phyloP scores from a whole-genome alignment of 2,113 vertebrate species.

The Dunckerocampus dactyliophorus region DNA sequence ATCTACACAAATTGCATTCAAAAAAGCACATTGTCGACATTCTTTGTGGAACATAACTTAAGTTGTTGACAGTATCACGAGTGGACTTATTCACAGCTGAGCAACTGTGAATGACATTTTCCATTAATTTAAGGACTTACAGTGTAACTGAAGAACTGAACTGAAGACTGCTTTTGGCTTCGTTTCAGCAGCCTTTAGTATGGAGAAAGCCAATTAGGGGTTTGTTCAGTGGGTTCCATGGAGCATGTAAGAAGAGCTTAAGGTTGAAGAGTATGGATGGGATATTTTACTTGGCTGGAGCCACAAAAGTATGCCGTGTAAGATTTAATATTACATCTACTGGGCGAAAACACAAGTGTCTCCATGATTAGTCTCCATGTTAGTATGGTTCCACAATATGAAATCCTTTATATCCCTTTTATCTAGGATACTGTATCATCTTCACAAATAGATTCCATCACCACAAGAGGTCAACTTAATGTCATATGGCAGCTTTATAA shows the following conservation, averaged over 20 bases:
- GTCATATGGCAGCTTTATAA: background rate
- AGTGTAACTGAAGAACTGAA: background rate
- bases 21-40: background rate
- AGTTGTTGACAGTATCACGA: too few species aligned
- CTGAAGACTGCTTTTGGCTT: constrained; percentile 3
- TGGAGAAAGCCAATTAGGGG: background rate
- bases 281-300: background rate
- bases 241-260: background rate
- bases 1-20: too few species aligned
- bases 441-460: background rate
- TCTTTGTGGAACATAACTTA: background rate
- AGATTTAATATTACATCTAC: background rate
- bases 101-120: background rate
- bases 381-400: too few species aligned
- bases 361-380: background rate
- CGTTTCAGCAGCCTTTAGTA: background rate
- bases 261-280: background rate
- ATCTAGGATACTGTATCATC: background rate
- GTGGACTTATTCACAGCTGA: background rate
- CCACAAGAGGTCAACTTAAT: too few species aligned
- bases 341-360: background rate
- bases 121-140: constrained; percentile 2
- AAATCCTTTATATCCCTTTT: background rate
- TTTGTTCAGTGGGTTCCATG: background rate
- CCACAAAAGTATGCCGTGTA: too few species aligned